A percentile compares a stretch with the other conserved stretches of the same genome.
These are phyloP conservation scores for Apotomis capreana DNA, from an alignment of 2,888 invertebrate species.

Conservation along the genomic window DNA sequence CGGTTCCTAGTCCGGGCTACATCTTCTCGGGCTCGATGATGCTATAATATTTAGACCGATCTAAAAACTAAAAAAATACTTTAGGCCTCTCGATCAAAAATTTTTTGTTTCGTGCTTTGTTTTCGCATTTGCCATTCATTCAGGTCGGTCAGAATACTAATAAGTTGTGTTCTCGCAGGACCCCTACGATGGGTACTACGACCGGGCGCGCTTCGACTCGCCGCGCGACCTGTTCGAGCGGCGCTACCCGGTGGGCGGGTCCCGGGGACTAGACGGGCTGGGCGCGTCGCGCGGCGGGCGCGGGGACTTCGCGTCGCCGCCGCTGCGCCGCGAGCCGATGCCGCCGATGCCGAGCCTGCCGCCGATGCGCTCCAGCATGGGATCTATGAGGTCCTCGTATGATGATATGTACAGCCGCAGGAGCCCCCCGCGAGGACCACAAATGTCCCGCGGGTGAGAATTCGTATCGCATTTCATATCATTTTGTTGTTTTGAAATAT, in stretches of 20 bases:
- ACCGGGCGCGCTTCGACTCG: conserved; percentile 89
- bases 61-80: conserved; percentile 4
- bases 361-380: conserved; percentile 84
- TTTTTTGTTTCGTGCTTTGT: conserved; percentile 13
- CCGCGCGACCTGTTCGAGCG: conserved; percentile 92
- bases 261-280: conserved; percentile 78
- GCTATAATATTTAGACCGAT: conserved; percentile 53
- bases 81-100: conserved; percentile 20
- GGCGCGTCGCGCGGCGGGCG: conserved; percentile 81
- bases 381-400: conserved; percentile 88
- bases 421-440: conserved; percentile 87
- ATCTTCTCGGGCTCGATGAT: conserved; percentile 64
- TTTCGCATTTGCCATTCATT: neutral
- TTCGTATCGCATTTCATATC: conserved; percentile 39
- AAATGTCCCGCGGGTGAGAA: conserved; percentile 81
- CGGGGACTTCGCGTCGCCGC: conserved; percentile 88
- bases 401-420: conserved; percentile 93
- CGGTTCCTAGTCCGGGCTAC: conserved; percentile 65
- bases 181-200: conserved; percentile 91
- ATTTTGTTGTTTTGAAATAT: neutral
- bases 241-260: conserved; percentile 86
- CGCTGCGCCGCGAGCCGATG: conserved; percentile 90
- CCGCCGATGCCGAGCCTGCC: conserved; percentile 90
- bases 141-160: conserved; percentile 26
- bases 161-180: conserved; percentile 72